Evolutionary conservation across 2,113 vertebrate species (phyloP).

Genomic region (Nanorana parkeri): DNA sequence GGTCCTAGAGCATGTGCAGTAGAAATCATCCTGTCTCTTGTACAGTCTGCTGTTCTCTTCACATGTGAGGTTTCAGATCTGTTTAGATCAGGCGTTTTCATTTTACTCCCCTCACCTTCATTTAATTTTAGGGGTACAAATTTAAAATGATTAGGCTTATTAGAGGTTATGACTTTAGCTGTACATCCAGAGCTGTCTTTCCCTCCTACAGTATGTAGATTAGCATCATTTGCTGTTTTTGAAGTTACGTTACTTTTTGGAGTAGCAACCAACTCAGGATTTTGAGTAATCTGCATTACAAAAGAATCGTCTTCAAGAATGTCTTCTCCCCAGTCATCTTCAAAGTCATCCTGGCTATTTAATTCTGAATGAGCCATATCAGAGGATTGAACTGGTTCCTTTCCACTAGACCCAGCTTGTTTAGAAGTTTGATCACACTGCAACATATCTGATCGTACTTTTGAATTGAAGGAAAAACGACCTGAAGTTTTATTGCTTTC

Average conservation of each 20-base stretch:
- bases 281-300: slow-evolving; percentile 77
- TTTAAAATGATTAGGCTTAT: slow-evolving; percentile 55
- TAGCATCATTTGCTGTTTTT: slow-evolving; percentile 14
- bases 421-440: background rate
- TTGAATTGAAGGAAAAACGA: background rate
- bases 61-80: slow-evolving; percentile 44
- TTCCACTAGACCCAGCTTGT: fast-evolving
- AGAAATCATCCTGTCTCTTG: background rate
- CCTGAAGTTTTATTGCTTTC: background rate
- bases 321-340: slow-evolving; percentile 85
- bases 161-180: slow-evolving; percentile 35
- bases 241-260: slow-evolving; percentile 51
- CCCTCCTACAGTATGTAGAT: slow-evolving; percentile 51
- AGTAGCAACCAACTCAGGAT: slow-evolving; percentile 67
- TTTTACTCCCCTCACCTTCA: slow-evolving; percentile 29
- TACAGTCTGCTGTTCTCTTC: background rate
- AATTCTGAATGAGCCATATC: background rate
- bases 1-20: slow-evolving; percentile 34
- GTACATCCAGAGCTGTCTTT: slow-evolving; percentile 44
- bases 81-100: background rate
- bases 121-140: slow-evolving; percentile 59
- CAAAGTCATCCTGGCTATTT: slow-evolving; percentile 72
- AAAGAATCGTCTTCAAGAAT: slow-evolving; percentile 81
- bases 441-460: background rate
- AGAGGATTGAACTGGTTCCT: slow-evolving; percentile 17